phyloP scores from a whole-genome alignment of 2,113 vertebrate species.

The Crotalus viridis region DNA sequence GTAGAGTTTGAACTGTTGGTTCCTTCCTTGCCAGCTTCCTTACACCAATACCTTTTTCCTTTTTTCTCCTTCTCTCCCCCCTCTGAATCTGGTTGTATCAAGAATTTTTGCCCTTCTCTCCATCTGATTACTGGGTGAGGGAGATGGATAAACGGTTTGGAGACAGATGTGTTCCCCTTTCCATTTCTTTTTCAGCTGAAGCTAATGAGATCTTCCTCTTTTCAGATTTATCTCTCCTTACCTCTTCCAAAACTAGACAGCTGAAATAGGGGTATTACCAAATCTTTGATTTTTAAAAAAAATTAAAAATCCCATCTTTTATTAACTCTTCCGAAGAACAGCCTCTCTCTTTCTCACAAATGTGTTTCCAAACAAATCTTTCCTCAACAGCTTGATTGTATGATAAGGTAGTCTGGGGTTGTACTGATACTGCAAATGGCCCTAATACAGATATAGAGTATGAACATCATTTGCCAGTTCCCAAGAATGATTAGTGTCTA shows the following conservation, averaged over 20 bases:
- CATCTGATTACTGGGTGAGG: neutral
- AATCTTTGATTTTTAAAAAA: neutral
- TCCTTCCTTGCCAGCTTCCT: neutral
- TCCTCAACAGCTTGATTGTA: neutral
- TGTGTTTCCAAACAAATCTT: neutral
- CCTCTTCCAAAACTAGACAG: neutral
- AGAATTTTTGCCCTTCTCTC: neutral
- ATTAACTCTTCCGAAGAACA: neutral
- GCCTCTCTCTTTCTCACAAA: neutral
- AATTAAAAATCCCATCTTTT: neutral
- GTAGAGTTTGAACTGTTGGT: neutral
- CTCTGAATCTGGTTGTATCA: neutral
- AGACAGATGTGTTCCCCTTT: neutral
- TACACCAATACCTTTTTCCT: neutral
- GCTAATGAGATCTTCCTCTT: neutral
- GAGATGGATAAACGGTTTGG: neutral
- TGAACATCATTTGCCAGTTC: neutral
- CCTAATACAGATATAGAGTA: neutral
- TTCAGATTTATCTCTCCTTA: neutral
- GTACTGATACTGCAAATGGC: neutral
- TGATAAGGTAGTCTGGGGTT: neutral
- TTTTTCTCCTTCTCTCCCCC: neutral
- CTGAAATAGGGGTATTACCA: neutral
- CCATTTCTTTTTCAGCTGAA: neutral
- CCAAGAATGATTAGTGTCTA: neutral